Evolutionary conservation across 2,797 vertebrate species (phyloP), one percentile per base, ranked within the genome.

Genomic region (Eulemur rubriventer): DNA sequence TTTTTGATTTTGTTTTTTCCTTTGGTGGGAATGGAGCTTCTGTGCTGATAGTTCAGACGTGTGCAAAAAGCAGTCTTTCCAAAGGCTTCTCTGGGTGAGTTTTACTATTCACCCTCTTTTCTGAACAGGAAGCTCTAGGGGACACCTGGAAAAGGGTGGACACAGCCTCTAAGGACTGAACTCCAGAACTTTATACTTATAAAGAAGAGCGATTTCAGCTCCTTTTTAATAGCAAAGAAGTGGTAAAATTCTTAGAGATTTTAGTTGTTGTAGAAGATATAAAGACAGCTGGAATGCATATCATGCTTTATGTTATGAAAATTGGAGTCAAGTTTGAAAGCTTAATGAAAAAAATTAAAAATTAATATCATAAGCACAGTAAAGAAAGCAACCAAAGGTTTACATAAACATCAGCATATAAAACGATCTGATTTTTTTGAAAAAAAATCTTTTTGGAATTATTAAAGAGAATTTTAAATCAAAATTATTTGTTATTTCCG

Each of bases 401-500:
- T 72, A 41, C 17, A 79, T 61, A 91, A 93, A 91, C 63, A 48
- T 72, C 12, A n/a, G 38, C 33, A 30, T 50, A 94, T 69, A 69
- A 94, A 94, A 75, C 75, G 4, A 76, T 14, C 38, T 84, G 41
- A 75, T n/a, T 61, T 82, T n/a, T 0, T 55, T 65, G 14, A 46
- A 0, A 73, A 76, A 81, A 22, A 33, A 57, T 85, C 70, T 76
- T 95, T 78, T 63, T 63, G 52, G 78, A 90, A 96, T 70, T 52
- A 46, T 55, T 91, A 91, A 79, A n/a, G 38, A 65, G 14, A 18
- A 69, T 67, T 95, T 95, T 11, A 85, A 61, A 88, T 94, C 28
- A 94, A 57, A 87, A 91, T 61, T 87, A 46, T 88, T 96, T 89
- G 55, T 82, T 92, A 41, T 67, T 76, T 91, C 38, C 46, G 6